Evolutionary conservation across 2,113 vertebrate genomes (phyloP).

Genomic region (Rhabdornis inornatus): DNA sequence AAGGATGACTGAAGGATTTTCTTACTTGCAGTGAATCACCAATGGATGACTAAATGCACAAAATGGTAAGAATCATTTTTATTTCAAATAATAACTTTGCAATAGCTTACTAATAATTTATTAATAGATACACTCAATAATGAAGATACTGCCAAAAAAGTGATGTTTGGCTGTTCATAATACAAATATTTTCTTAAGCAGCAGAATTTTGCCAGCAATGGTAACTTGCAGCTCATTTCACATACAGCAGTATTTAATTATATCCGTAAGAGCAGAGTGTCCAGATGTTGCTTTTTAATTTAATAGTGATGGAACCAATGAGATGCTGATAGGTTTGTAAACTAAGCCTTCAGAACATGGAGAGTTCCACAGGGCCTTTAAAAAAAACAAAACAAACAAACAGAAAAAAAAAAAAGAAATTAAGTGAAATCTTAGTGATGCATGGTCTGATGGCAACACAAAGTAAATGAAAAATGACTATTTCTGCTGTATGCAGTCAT

Average conservation of each 20-base stretch:
- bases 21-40: not conserved
- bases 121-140: not conserved
- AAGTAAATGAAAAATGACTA: not conserved
- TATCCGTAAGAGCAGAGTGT: conserved; percentile 44
- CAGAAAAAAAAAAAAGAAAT: conserved; percentile 54
- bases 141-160: not conserved
- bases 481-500: not conserved
- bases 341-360: conserved; percentile 78
- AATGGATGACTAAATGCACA: conserved; percentile 30
- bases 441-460: conserved; percentile 48
- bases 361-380: conserved; percentile 79
- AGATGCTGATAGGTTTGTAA: conserved; percentile 75
- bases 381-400: conserved; percentile 54
- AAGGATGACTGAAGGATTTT: not conserved
- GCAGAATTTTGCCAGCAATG: conserved; percentile 13
- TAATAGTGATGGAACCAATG: conserved; percentile 73
- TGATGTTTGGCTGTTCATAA: not conserved
- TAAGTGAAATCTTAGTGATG: conserved; percentile 62
- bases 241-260: conserved; percentile 51
- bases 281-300: conserved; percentile 67
- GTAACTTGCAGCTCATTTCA: conserved; percentile 48
- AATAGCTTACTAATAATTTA: conserved; percentile 45
- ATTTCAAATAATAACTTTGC: conserved; percentile 19
- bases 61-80: conserved; percentile 19
- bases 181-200: conserved; percentile 13